Conservation (phyloP, 2,113 vertebrate genomes). For the Oxygymnocypris stewartii region DNA sequence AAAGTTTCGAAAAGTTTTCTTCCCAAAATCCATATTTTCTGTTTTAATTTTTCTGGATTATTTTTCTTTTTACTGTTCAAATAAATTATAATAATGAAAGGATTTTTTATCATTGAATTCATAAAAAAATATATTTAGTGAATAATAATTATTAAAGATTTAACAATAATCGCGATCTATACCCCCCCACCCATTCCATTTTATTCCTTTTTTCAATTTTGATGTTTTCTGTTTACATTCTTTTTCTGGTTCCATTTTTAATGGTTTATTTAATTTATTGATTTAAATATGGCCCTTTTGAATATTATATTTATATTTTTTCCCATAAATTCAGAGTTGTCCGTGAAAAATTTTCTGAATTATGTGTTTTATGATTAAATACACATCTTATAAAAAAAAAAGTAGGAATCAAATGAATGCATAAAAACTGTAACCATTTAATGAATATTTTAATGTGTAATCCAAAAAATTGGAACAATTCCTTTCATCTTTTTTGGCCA, state of each 20-base stretch:
- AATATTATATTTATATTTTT: not conserved
- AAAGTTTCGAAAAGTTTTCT: not conserved
- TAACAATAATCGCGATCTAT: no score
- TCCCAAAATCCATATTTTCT: not conserved
- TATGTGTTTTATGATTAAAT: not conserved
- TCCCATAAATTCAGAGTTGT: not conserved
- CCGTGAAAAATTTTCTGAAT: not conserved
- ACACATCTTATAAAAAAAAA: not conserved
- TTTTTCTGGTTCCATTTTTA: not conserved
- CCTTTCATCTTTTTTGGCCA: not conserved
- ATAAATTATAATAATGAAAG: no score
- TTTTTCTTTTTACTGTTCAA: no score
- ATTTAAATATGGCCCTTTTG: not conserved
- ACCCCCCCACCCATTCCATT: not conserved
- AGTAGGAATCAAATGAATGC: not conserved
- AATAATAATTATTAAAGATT: no score
- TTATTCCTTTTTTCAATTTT: not conserved
- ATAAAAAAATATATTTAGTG: no score
- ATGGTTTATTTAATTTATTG: not conserved
- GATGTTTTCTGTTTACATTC: not conserved
- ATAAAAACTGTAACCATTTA: not conserved
- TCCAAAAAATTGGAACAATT: not conserved
- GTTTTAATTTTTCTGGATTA: not conserved
- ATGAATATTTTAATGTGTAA: not conserved
- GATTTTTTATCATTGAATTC: no score